Evolutionary conservation across 1,140 invertebrate species (phyloP).

Genomic region (Cecropterus lyciades): DNA sequence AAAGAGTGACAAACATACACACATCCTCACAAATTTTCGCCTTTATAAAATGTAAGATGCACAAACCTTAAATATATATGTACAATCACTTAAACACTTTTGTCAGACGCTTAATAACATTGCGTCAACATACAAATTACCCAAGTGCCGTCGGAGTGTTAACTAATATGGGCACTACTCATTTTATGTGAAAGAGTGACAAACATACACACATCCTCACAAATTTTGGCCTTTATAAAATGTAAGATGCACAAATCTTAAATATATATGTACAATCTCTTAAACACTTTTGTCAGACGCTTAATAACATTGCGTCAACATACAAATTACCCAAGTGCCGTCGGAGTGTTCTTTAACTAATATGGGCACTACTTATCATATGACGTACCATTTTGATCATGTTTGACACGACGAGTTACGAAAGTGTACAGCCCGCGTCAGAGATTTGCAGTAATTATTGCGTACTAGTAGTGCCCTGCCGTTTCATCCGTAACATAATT

Average conservation of each 20-base stretch:
- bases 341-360: slow-evolving; percentile 46
- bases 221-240: slow-evolving; percentile 7
- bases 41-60: slow-evolving; percentile 6
- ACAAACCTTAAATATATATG: slow-evolving; percentile 49
- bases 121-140: slow-evolving; percentile 43
- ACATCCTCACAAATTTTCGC: too few species aligned
- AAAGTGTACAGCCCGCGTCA: slow-evolving; percentile 36
- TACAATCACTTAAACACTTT: too few species aligned
- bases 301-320: slow-evolving; percentile 48
- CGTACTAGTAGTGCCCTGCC: too few species aligned
- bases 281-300: slow-evolving; percentile 25
- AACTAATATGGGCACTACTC: slow-evolving; percentile 60
- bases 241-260: background rate
- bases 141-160: slow-evolving; percentile 36
- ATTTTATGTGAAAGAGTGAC: too few species aligned
- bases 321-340: slow-evolving; percentile 27
- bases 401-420: slow-evolving; percentile 52
- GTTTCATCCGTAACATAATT: too few species aligned
- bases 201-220: too few species aligned
- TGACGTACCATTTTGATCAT: slow-evolving; percentile 55
- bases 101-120: slow-evolving; percentile 40
- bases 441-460: slow-evolving; percentile 13
- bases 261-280: too few species aligned
- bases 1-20: too few species aligned
- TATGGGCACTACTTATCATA: slow-evolving; percentile 63